A percentile compares a stretch with the other conserved stretches of the same genome.
phyloP scores from a whole-genome alignment of 2,797 vertebrate species.

The Coregonus suidteri region DNA sequence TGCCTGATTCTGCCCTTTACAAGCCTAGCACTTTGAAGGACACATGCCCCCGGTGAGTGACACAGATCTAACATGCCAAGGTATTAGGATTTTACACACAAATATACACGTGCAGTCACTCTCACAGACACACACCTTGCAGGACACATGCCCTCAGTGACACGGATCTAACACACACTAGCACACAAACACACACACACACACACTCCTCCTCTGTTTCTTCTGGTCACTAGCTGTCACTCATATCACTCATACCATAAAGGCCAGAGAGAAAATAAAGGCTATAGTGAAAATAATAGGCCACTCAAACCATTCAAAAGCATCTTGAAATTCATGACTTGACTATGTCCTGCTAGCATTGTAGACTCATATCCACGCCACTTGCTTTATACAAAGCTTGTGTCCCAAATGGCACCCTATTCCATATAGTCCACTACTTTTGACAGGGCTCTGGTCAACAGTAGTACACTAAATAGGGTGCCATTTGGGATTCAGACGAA shows the following conservation, averaged over 20 bases:
- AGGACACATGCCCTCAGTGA: not conserved
- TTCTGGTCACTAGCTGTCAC: slow-evolving; percentile 18
- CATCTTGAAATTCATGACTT: slow-evolving; percentile 10
- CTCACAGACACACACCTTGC: slow-evolving; percentile 14
- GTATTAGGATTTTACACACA: not conserved
- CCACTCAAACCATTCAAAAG: not conserved
- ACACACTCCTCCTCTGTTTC: not conserved
- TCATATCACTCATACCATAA: slow-evolving; percentile 27
- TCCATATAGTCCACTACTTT: not conserved
- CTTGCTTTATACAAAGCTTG: slow-evolving; percentile 26
- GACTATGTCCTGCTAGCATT: not conserved
- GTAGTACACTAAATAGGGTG: not conserved
- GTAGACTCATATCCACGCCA: slow-evolving; percentile 8
- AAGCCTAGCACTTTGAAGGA: slow-evolving; percentile 29
- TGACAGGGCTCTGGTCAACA: not conserved
- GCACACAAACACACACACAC: not conserved
- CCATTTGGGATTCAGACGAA: slow-evolving; percentile 16
- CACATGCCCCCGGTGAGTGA: slow-evolving; percentile 21
- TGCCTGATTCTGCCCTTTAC: slow-evolving; percentile 32
- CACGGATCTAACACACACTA: not conserved
- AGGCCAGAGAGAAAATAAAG: slow-evolving; percentile 5
- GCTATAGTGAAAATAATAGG: not conserved
- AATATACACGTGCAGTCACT: slow-evolving; percentile 15
- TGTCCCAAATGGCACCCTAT: not conserved
- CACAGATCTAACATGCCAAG: slow-evolving; percentile 23